Evolutionary conservation across 2,797 vertebrate species (phyloP).

Genomic region (Lepilemur ruficaudatus): DNA sequence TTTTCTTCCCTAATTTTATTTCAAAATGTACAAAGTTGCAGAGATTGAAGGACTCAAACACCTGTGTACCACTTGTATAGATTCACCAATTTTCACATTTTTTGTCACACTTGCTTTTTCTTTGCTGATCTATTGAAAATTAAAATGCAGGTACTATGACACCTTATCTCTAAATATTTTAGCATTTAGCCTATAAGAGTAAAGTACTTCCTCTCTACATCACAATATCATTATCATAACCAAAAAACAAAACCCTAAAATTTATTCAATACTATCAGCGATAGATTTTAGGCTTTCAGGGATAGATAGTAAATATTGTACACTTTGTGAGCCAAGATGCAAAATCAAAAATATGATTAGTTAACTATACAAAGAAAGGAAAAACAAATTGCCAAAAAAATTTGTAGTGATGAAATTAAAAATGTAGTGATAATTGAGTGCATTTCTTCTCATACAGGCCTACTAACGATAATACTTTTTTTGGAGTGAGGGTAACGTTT

Average conservation of each 20-base stretch:
- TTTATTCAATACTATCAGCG: neutral
- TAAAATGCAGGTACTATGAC: neutral
- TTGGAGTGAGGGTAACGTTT: accelerated
- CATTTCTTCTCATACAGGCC: neutral
- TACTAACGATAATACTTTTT: neutral
- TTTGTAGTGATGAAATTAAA: neutral
- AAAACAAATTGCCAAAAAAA: neutral
- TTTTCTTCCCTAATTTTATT: neutral
- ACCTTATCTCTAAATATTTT: neutral
- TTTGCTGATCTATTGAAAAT: neutral
- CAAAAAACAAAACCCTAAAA: neutral
- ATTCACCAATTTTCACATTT: neutral
- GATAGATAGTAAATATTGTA: neutral
- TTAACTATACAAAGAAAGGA: neutral
- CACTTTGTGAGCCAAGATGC: neutral
- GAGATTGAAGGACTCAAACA: neutral
- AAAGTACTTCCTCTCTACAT: neutral
- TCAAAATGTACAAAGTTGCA: neutral
- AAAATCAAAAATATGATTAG: neutral
- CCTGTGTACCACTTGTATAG: too few relatives aligned
- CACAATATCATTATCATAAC: neutral
- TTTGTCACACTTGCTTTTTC: neutral
- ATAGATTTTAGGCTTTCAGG: neutral
- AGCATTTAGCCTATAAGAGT: neutral
- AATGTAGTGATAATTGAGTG: neutral